Evolutionary conservation across 2,888 invertebrate genomes (phyloP), one percentile per base, ranked within the genome.

Genomic region (Chalcosyrphus nemorum): DNA sequence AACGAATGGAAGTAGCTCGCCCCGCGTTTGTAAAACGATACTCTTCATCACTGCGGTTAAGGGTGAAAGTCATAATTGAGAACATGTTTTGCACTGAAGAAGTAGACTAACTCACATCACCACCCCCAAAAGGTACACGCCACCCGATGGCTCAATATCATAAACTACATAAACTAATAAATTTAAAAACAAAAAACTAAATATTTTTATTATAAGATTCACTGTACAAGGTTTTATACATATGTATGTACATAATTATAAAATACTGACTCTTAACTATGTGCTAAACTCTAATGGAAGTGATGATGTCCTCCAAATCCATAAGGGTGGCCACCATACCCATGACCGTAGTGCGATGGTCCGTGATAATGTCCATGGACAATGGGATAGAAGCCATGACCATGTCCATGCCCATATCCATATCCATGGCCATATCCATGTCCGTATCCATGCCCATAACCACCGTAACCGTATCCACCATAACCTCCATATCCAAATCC

Each of bases 251-350:
- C n/a, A n/a, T n/a, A n/a, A n/a, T n/a, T n/a, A 43, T 32, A 57
- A 45, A 54, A 57, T 70, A 65, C 15, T 66, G 35, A 56, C 52
- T 29, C 32, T 24, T 21, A 47, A 11, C 47, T 65, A 32, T 7
- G 29, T 3, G n/a, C n/a, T 1, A 19, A n/a, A 29, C 24, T 52
- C 38, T 75, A 84, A 65, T 84, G 84, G 59, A 57, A 82, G 24
- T 80, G 84, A 24, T 70, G 80, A 38, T 84, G 38, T 21, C 84
- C 84, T 32, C 81, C 78, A 43, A 43, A 66, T 19, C 80, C 68
- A 61, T 70, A 63, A 13, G 74, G 68, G 32, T 52, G 75, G 7
- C 80, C 80, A 15, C 70, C 68, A 45, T 80, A 45, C 13, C 72
- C 65, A 43, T 80, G 72, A 0, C 78, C 72, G 32, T 65, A 65